Base-by-base conservation (phyloP, 2,113 vertebrate genomes). In the Zosterops pallidus region DNA sequence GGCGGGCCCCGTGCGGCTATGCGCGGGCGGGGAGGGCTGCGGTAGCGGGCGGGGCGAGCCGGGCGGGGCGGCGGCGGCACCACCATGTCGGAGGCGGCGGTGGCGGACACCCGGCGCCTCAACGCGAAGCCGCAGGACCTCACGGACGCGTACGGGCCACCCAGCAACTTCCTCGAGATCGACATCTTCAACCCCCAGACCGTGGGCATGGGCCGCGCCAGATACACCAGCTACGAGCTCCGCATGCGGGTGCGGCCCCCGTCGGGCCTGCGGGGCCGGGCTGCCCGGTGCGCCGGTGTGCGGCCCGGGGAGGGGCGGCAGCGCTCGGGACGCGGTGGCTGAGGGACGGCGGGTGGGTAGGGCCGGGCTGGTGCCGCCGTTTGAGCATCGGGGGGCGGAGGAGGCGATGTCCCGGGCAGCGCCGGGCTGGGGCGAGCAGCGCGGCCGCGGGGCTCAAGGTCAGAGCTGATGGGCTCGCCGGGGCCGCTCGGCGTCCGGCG, bases 131-230 rank as follows among this genome's bases (percentile, higher is more conserved):
- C 37, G 37, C 37, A 37, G 98, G 99, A 99, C 94, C 98, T 99
- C 90, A 99, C 98, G 65, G 99, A 99, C 91, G 99, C 99, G 44
- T 99, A 99, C 96, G 99, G 99, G 64, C 99, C 99, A 46, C 99
- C 99, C n/a, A 99, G 99, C 97, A 99, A 99, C 98, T 99, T 99
- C 97, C 98, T 99, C 88, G 99, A 99, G 98, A 99, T 99, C 98
- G 99, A 99, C 96, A 99, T 99, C 96, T 99, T 98, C 94, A 99
- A 99, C 95, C 99, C 99, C 59, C 99, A 99, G 97, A 99, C 99
- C 65, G 98, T 99, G 86, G 99, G 99, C 97, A 98, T 99, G 78
- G 99, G 99, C 52, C 98, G 99, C 88, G 98, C 98, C 96, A 99
- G 99, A 83, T 99, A 99, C 97, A 99, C 99, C 62, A 99, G 98